phyloP scores from a whole-genome alignment of 2,888 invertebrate species.

The Drosophila kanekoi region DNA sequence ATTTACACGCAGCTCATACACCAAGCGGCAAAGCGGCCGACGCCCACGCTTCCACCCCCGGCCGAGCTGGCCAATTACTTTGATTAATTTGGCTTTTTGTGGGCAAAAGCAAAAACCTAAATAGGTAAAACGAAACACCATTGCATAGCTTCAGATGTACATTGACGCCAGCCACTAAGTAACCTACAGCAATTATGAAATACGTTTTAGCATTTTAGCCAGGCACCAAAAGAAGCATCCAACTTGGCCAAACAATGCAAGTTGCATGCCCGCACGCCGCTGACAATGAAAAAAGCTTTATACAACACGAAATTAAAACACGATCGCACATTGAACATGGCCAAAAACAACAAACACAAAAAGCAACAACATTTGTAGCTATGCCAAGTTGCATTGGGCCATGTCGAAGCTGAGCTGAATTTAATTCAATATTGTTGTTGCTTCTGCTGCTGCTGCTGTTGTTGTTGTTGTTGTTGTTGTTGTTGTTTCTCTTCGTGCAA shows the following conservation, averaged over 20 bases:
- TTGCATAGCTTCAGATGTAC: conserved; percentile 56
- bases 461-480: conserved; percentile 23
- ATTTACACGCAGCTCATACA: conserved; percentile 74
- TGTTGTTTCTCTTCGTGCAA: conserved; percentile 62
- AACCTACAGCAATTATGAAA: conserved; percentile 74
- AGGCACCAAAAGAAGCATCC: conserved; percentile 53
- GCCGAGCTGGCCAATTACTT: conserved; percentile 60
- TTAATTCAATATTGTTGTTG: conserved; percentile 60
- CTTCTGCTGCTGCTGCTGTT: conserved; percentile 8
- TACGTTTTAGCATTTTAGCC: conserved; percentile 72
- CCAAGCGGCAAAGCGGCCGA: conserved; percentile 25
- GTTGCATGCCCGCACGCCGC: conserved; percentile 79
- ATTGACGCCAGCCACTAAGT: conserved; percentile 58
- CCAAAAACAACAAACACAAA: conserved; percentile 39
- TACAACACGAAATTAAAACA: conserved; percentile 80
- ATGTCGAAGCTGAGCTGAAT: conserved; percentile 77
- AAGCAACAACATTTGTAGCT: conserved; percentile 34
- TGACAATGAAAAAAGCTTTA: conserved; percentile 73
- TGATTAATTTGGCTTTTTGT: conserved; percentile 69
- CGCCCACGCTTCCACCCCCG: conserved; percentile 18
- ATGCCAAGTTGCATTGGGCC: conserved; percentile 71
- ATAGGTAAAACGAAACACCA: conserved; percentile 12
- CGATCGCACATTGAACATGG: conserved; percentile 75
- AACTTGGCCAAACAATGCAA: conserved; percentile 50
- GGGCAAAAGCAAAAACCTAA: conserved; percentile 26